phyloP scores from a whole-genome alignment of 2,797 vertebrate species.

The Neosalanx taihuensis region DNA sequence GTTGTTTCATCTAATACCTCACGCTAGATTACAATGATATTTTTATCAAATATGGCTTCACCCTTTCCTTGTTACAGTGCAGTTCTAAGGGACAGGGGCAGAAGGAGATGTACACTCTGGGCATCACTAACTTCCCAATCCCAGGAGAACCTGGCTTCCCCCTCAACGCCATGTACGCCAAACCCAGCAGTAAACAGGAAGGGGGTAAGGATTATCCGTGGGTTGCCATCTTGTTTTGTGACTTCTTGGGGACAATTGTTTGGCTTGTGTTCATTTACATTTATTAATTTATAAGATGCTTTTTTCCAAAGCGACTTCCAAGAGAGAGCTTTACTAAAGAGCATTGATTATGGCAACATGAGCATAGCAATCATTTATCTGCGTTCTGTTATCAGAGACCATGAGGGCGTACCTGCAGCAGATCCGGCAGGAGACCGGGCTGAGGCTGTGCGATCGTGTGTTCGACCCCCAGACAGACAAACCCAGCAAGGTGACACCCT shows the following conservation, averaged over 20 bases:
- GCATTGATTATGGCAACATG: too few relatives aligned
- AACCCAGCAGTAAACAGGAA: conserved; percentile 91
- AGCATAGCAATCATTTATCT: not conserved
- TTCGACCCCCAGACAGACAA: conserved; percentile 98
- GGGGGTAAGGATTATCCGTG: conserved; percentile 76
- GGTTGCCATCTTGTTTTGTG: too few relatives aligned
- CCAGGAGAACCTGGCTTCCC: conserved; percentile 96
- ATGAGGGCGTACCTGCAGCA: conserved; percentile 97
- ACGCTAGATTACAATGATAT: too few relatives aligned
- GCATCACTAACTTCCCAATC: conserved; percentile 95
- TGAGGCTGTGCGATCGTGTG: conserved; percentile 96
- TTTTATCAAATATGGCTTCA: too few relatives aligned
- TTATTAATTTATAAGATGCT: too few relatives aligned
- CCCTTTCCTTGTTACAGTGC: conserved; percentile 73
- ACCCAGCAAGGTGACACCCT: conserved; percentile 89
- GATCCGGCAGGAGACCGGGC: conserved; percentile 92
- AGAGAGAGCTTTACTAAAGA: too few relatives aligned
- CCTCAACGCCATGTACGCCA: conserved; percentile 93
- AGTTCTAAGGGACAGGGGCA: conserved; percentile 92
- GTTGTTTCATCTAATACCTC: too few relatives aligned
- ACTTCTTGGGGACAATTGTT: too few relatives aligned
- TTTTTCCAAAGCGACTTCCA: too few relatives aligned
- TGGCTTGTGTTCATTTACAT: too few relatives aligned
- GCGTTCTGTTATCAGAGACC: conserved; percentile 72
- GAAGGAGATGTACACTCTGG: conserved; percentile 96